Conservation (phyloP, 1,140 invertebrate species). For the Acromyrmex charruanus region DNA sequence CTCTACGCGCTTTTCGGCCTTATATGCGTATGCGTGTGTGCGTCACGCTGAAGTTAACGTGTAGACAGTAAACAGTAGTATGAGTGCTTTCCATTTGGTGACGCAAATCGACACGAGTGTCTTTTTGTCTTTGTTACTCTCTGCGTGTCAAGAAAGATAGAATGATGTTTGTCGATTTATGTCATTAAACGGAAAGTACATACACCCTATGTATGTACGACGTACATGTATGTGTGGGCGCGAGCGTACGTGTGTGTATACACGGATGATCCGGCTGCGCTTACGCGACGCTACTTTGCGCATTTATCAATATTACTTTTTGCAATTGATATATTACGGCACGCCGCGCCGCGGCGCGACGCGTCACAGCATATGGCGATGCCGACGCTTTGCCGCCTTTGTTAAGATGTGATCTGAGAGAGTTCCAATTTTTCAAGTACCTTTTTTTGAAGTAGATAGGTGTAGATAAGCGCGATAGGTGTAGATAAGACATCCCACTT, state of each 20-base stretch:
- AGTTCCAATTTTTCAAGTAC: no score
- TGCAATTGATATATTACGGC: conserved; percentile 67
- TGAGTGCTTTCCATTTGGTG: no score
- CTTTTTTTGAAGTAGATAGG: no score
- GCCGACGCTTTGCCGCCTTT: not conserved
- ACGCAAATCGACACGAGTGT: no score
- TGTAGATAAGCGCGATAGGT: no score
- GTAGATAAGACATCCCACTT: no score
- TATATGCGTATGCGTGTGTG: not conserved
- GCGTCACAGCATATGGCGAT: not conserved
- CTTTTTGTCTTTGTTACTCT: no score
- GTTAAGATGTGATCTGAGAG: no score
- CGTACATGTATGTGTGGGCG: not conserved
- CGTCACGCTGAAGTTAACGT: not conserved
- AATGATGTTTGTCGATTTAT: no score
- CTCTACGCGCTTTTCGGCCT: conserved; percentile 59
- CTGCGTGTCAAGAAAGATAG: no score
- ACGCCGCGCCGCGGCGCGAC: not conserved
- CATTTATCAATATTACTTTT: conserved; percentile 78
- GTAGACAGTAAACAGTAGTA: no score
- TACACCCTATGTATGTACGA: not conserved
- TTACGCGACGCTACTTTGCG: conserved; percentile 76
- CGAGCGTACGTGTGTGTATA: not conserved
- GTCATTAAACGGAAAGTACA: not conserved
- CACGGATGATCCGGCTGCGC: conserved; percentile 52